These are phyloP conservation scores for Platyscapa corneri DNA, from an alignment of 1,140 invertebrate species.

Conservation along the genomic window DNA sequence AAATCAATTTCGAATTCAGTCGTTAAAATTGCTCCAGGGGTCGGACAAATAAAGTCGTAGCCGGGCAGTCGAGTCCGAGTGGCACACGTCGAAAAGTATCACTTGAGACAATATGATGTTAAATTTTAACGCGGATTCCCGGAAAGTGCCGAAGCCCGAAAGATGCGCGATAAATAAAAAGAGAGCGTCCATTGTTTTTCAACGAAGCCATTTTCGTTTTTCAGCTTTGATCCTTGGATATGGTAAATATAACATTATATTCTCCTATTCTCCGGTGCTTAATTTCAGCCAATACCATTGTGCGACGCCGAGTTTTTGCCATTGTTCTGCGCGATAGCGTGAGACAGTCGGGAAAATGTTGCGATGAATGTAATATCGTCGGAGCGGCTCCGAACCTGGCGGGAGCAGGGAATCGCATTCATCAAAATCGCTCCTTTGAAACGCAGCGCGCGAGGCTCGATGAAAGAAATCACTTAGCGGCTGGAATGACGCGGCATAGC, in stretches of 20 bases:
- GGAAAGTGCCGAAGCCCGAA: background rate
- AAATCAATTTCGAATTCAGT: too few species aligned
- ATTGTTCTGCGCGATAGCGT: background rate
- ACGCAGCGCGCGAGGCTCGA: background rate
- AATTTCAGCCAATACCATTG: background rate
- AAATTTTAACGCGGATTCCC: background rate
- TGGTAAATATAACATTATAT: background rate
- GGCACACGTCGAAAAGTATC: too few species aligned
- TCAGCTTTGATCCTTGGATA: background rate
- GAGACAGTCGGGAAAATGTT: background rate
- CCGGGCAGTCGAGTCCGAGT: too few species aligned
- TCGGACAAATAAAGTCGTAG: too few species aligned
- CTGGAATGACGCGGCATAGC: slow-evolving; percentile 41
- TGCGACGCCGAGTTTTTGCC: background rate
- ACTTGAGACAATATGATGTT: background rate
- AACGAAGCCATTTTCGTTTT: background rate
- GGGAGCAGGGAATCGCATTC: slow-evolving; percentile 20
- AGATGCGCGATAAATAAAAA: background rate
- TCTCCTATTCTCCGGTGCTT: background rate
- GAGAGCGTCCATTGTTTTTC: background rate
- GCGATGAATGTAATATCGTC: background rate
- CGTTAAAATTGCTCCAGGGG: too few species aligned
- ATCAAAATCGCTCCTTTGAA: slow-evolving; percentile 47
- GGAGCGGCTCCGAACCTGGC: background rate
- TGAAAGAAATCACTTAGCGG: slow-evolving; percentile 51